Evolutionary conservation across 1,140 invertebrate species (phyloP), one percentile per base, ranked within the genome.

Genomic region (Formica selysi): DNA sequence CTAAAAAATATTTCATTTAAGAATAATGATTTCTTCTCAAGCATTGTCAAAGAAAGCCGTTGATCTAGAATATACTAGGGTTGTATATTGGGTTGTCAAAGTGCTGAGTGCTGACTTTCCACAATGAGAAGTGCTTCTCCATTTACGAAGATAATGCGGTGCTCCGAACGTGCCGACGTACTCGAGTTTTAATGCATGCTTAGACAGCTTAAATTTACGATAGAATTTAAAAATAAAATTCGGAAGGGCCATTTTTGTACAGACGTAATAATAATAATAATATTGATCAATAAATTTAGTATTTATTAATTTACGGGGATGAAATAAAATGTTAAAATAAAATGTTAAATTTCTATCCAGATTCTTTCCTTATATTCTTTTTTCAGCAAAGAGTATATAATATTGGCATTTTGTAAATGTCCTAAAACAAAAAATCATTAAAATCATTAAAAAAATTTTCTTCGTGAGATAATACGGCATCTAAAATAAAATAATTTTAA

Each of bases 71-170:
- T 36, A 68, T 38, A 41, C 41, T 48, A 54, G 19, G 41, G 26
- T 29, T 29, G 26, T 48, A 54, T 10, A 44, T 41, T 64, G 19
- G 13, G 5, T 84, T 65, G 61, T 64, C 44, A 84, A 84, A 84
- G 57, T 83, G 68, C 57, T 84, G 38, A 76, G 65, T 64, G 44
- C 19, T 64, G 71, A 26, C 11, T 84, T 84, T 51, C 6, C 10
- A 26, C 29, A 22, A 29, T 65, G 6, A 44, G 64, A 71, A 64
- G 61, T 62, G 71, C 36, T 84, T 70, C 22, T 84, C 38, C n/a
- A 61, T 73, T 11, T 36, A 32, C 2, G n/a, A 29, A 84, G 57
- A 76, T 29, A 76, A 76, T 76, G 22, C 13, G 13, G 13, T 38
- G 29, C 19, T n/a, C 0, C 38, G 22, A 19, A 65, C n/a, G 61